Conservation (phyloP, 2,888 invertebrate species). For the Eristalis arbustorum region DNA sequence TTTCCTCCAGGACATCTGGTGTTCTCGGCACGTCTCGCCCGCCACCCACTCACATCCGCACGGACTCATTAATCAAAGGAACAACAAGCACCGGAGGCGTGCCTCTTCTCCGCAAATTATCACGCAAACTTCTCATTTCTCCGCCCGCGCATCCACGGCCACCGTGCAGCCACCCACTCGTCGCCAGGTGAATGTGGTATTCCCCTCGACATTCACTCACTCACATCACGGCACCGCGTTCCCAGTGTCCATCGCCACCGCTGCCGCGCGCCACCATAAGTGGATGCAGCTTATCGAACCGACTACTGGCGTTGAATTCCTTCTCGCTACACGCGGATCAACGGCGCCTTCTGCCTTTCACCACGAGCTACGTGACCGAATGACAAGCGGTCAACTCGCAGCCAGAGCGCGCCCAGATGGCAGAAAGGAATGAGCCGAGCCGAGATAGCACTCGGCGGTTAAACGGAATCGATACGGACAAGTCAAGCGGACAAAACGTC, state of each 20-base stretch:
- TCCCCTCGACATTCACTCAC: background rate
- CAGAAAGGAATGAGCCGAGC: slow-evolving; percentile 5
- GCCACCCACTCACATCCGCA: background rate
- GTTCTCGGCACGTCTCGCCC: background rate
- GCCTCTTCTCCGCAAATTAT: background rate
- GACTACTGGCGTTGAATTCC: background rate
- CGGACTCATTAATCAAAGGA: background rate
- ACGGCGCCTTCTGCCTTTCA: background rate
- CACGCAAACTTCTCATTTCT: background rate
- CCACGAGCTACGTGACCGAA: background rate
- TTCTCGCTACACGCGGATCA: background rate
- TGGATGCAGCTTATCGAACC: background rate
- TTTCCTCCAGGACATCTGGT: background rate
- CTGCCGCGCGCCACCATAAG: background rate
- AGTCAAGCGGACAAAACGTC: slow-evolving; percentile 61
- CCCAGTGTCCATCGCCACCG: background rate
- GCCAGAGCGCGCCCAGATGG: slow-evolving; percentile 18
- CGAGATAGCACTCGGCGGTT: slow-evolving; percentile 6
- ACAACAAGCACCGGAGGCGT: background rate
- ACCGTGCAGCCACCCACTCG: background rate
- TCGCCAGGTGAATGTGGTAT: background rate
- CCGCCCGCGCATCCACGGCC: background rate
- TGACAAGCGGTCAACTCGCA: background rate
- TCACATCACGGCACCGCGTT: background rate
- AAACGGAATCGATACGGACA: slow-evolving; percentile 59